Conservation (phyloP, 2,113 vertebrate species). For the Symphodus melops region DNA sequence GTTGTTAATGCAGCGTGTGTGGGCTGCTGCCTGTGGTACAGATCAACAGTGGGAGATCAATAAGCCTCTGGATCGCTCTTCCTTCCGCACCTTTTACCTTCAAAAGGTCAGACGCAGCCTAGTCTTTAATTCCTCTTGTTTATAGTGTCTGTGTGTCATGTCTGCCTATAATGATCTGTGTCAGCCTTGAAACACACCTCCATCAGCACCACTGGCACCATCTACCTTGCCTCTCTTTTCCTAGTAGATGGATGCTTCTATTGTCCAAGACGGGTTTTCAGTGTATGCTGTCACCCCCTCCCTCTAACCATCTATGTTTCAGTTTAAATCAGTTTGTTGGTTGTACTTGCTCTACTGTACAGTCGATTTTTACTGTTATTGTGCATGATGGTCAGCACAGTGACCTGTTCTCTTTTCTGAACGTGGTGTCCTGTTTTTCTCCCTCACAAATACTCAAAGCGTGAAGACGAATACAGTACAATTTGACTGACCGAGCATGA, state of each 20-base stretch:
- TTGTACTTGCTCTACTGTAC: conserved; percentile 24
- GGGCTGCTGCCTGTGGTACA: conserved; percentile 43
- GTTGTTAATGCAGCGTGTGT: conserved; percentile 38
- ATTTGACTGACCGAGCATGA: too few relatives aligned
- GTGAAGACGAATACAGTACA: too few relatives aligned
- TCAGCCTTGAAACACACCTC: too few relatives aligned
- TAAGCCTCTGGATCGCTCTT: conserved; percentile 28
- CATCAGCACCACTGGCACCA: background rate
- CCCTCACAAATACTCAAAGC: too few relatives aligned
- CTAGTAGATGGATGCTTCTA: conserved; percentile 41
- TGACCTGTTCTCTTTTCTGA: too few relatives aligned
- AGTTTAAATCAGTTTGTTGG: conserved; percentile 64
- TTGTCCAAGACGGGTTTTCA: conserved; percentile 67
- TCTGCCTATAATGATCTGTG: conserved; percentile 21
- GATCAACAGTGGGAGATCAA: conserved; percentile 72
- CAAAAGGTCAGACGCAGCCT: conserved; percentile 62
- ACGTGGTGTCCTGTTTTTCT: too few relatives aligned
- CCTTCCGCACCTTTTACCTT: conserved; percentile 38
- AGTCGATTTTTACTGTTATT: too few relatives aligned
- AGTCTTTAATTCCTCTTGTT: conserved; percentile 44
- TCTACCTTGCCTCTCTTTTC: conserved; percentile 26
- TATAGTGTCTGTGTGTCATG: background rate
- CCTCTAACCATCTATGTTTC: conserved; percentile 29
- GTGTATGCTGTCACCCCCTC: conserved; percentile 30
- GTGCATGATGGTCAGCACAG: too few relatives aligned